These are phyloP conservation scores for Rhabdomys pumilio DNA, from an alignment of 2,797 vertebrate species.

Conservation along the genomic window DNA sequence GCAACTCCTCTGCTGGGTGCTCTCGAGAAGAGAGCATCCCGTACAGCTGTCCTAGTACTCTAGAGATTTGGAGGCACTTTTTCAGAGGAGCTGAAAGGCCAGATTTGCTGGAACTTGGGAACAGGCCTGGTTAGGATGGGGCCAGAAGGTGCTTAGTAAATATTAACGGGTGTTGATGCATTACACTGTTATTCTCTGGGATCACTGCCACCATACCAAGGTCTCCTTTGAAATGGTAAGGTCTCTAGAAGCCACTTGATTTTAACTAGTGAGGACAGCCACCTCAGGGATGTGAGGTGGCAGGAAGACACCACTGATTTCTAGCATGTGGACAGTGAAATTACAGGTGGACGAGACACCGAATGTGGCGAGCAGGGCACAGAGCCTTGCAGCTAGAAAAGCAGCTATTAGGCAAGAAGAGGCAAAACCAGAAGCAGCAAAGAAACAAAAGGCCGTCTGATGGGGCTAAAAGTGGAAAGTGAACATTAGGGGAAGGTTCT, in stretches of 20 bases:
- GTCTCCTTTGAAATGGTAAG: neutral
- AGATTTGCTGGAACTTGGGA: neutral
- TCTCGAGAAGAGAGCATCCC: neutral
- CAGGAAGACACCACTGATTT: neutral
- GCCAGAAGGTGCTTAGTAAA: neutral
- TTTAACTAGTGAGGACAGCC: neutral
- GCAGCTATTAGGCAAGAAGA: neutral
- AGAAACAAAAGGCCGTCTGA: constrained; percentile 28
- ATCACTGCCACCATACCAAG: neutral
- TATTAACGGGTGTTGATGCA: neutral
- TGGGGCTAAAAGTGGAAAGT: constrained; percentile 72
- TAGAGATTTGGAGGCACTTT: neutral
- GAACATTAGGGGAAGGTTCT: constrained; percentile 63
- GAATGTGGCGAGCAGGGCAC: neutral
- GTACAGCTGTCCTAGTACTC: accelerated
- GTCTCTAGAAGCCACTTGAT: neutral
- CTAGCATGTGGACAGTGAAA: neutral
- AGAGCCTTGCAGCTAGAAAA: neutral
- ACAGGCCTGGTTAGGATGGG: neutral
- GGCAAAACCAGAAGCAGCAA: constrained; percentile 36
- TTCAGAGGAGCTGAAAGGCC: neutral
- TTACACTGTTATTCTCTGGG: neutral
- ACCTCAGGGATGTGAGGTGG: neutral
- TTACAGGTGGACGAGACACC: neutral
- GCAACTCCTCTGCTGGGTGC: neutral